Evolutionary conservation across 2,113 vertebrate genomes (phyloP).

Genomic region (Taxidea taxus): DNA sequence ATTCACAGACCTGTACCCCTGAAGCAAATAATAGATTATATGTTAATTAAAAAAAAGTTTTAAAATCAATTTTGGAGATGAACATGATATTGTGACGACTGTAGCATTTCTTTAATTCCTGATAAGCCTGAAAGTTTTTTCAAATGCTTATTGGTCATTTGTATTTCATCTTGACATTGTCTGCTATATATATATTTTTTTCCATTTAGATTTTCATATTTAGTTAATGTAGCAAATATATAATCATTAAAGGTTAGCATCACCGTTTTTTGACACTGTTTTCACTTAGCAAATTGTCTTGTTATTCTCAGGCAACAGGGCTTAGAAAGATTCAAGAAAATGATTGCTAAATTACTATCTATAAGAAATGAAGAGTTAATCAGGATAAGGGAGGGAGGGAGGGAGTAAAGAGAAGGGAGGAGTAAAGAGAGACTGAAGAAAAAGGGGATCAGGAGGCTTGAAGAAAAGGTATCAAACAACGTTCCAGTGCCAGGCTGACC

Average conservation of each 20-base stretch:
- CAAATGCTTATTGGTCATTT: neutral
- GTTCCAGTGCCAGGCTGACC: neutral
- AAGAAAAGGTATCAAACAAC: neutral
- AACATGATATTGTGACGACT: neutral
- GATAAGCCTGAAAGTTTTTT: neutral
- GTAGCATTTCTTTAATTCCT: neutral
- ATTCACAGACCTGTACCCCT: no score
- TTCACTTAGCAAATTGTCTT: neutral
- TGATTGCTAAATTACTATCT: neutral
- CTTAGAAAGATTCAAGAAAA: neutral
- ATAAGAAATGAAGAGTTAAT: neutral
- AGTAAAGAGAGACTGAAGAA: neutral
- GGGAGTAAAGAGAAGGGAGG: neutral
- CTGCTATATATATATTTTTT: neutral
- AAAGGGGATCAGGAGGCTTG: neutral
- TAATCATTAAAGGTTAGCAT: neutral
- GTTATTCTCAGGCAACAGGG: neutral
- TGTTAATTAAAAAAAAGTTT: neutral
- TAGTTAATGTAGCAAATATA: neutral
- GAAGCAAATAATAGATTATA: no score
- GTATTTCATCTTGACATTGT: neutral
- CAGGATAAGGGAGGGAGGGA: neutral
- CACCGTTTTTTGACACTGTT: neutral
- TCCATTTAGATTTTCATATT: neutral
- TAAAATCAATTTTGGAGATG: neutral